Percentiles rank a stretch among this genome's conserved stretches.
phyloP scores from a whole-genome alignment of 1,140 invertebrate genomes.

The Notospermus geniculatus region DNA sequence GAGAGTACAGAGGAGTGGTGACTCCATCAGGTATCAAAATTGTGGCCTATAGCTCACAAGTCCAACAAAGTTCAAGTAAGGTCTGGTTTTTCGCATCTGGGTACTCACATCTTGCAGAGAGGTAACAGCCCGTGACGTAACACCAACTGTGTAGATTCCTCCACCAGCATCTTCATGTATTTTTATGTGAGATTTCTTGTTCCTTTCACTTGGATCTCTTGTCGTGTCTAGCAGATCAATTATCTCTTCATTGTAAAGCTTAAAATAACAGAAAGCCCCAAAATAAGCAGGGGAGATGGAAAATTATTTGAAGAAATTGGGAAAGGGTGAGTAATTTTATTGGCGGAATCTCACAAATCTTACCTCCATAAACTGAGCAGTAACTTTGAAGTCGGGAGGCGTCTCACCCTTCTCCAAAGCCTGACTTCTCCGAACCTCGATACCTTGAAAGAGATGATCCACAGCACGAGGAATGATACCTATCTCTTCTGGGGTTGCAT shows the following conservation, averaged over 20 bases:
- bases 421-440: slow-evolving; percentile 62
- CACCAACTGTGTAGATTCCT: slow-evolving; percentile 85
- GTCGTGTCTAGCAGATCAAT: slow-evolving; percentile 54
- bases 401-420: slow-evolving; percentile 47
- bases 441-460: slow-evolving; percentile 61
- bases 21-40: too few species aligned
- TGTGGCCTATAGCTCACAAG: too few species aligned
- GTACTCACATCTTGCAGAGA: slow-evolving; percentile 70
- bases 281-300: too few species aligned
- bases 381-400: slow-evolving; percentile 58
- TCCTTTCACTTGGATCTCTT: slow-evolving; percentile 54
- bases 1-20: too few species aligned
- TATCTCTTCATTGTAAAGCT: slow-evolving; percentile 59
- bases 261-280: slow-evolving; percentile 32
- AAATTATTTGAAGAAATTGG: too few species aligned
- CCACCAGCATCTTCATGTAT: slow-evolving; percentile 91
- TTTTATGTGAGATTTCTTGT: slow-evolving; percentile 64
- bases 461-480: slow-evolving; percentile 60
- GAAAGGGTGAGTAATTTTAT: too few species aligned
- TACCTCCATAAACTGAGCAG: slow-evolving; percentile 57
- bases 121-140: slow-evolving; percentile 75
- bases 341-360: background rate
- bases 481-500: slow-evolving; percentile 48
- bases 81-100: too few species aligned
- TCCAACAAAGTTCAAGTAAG: too few species aligned